Conservation (phyloP, 2,797 vertebrate species). For the Cephalopachus bancanus region DNA sequence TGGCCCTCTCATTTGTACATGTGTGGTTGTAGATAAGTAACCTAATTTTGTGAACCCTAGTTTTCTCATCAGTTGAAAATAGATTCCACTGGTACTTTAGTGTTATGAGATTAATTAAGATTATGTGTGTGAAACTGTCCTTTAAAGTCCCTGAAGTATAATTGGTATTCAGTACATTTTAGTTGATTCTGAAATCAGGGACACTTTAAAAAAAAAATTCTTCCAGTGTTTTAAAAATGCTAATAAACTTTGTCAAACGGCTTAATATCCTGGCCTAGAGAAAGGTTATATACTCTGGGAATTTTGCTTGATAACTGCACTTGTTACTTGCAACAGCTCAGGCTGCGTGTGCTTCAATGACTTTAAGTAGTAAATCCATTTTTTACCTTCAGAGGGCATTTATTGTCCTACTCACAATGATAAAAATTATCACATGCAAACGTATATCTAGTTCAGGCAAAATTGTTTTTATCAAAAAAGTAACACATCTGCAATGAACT, state of each 20-base stretch:
- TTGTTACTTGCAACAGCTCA: slow-evolving; percentile 62
- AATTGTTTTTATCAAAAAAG: slow-evolving; percentile 49
- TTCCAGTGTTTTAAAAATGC: slow-evolving; percentile 59
- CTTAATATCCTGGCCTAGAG: slow-evolving; percentile 14
- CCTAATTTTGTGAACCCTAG: background rate
- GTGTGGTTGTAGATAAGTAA: background rate
- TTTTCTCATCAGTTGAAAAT: slow-evolving; percentile 11
- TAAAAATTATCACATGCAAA: background rate
- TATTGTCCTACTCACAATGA: background rate
- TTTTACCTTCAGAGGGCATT: slow-evolving; percentile 29
- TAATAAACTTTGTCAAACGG: slow-evolving; percentile 66
- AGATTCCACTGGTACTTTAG: background rate
- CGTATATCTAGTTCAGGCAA: slow-evolving; percentile 32
- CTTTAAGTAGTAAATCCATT: slow-evolving; percentile 58
- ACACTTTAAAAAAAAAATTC: background rate
- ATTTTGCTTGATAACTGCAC: slow-evolving; percentile 46
- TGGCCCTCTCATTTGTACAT: background rate
- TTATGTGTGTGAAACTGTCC: background rate
- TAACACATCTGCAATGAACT: background rate
- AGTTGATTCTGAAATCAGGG: slow-evolving; percentile 37
- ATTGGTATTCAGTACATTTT: slow-evolving; percentile 39
- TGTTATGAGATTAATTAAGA: slow-evolving; percentile 47
- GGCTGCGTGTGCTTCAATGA: slow-evolving; percentile 35
- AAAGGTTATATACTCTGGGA: slow-evolving; percentile 48
- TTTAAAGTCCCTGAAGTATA: background rate